These are phyloP conservation scores for Dryobates pubescens DNA, from an alignment of 2,797 vertebrate species.

Conservation along the genomic window DNA sequence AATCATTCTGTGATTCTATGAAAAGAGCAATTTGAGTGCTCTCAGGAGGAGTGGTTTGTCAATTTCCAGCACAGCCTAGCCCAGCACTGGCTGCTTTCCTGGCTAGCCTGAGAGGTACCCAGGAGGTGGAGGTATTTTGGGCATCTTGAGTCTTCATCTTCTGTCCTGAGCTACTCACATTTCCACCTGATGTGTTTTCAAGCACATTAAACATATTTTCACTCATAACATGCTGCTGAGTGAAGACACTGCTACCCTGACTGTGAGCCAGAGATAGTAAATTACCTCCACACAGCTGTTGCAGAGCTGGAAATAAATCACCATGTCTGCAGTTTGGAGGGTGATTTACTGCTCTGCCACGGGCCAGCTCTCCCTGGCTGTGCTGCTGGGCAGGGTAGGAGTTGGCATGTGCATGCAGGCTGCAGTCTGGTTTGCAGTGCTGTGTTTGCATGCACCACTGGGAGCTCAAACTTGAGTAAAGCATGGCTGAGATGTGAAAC, in stretches of 20 bases:
- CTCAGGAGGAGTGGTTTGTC: neutral
- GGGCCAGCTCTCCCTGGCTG: neutral
- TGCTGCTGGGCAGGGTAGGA: neutral
- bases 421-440: neutral
- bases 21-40: neutral
- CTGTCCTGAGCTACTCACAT: neutral
- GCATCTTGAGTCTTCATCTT: neutral
- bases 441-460: neutral
- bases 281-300: neutral
- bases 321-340: neutral
- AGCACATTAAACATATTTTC: neutral
- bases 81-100: rapidly evolving
- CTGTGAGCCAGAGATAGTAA: neutral
- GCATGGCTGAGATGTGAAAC: neutral
- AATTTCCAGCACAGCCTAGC: neutral
- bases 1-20: too few species aligned
- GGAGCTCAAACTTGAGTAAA: neutral
- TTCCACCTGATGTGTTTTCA: neutral
- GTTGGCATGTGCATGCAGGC: neutral
- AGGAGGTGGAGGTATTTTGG: neutral
- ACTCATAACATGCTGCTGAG: neutral
- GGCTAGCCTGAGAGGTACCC: neutral
- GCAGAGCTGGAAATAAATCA: constrained; percentile 9
- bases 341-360: neutral
- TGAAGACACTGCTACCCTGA: neutral